Conservation (phyloP, 1,140 invertebrate species). For the Mycetomoellerius zeteki region DNA sequence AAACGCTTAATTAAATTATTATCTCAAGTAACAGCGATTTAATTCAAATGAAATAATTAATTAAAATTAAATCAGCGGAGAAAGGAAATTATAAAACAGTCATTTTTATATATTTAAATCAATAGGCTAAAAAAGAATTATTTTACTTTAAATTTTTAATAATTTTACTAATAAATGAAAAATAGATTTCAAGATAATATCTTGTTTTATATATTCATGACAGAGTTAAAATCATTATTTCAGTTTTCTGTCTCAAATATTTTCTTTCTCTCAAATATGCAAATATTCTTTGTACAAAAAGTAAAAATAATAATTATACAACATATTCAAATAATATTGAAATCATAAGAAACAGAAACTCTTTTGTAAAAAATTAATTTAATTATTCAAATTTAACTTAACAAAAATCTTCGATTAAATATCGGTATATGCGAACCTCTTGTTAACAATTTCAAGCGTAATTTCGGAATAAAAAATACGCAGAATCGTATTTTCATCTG, state of each 20-base stretch:
- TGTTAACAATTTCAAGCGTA: neutral
- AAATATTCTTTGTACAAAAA: too few relatives aligned
- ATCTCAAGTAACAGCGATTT: neutral
- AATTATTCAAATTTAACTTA: too few relatives aligned
- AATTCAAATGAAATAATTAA: slow-evolving; percentile 6
- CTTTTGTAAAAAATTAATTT: neutral
- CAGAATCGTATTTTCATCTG: neutral
- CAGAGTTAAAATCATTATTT: neutral
- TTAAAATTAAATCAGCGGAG: neutral
- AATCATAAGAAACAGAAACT: neutral
- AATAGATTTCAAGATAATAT: neutral
- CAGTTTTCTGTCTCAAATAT: too few relatives aligned
- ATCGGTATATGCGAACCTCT: neutral
- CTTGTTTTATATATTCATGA: neutral
- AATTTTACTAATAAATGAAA: neutral
- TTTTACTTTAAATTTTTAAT: neutral
- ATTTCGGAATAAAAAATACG: slow-evolving; percentile 8
- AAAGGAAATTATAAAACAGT: neutral
- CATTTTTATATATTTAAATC: neutral
- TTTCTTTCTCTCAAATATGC: too few relatives aligned
- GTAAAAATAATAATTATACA: neutral
- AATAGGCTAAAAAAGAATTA: neutral
- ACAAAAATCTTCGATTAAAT: neutral
- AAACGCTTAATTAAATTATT: neutral
- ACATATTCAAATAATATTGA: neutral